Base-by-base conservation (phyloP, 2,888 invertebrate species). In the Netelia melanura region DNA sequence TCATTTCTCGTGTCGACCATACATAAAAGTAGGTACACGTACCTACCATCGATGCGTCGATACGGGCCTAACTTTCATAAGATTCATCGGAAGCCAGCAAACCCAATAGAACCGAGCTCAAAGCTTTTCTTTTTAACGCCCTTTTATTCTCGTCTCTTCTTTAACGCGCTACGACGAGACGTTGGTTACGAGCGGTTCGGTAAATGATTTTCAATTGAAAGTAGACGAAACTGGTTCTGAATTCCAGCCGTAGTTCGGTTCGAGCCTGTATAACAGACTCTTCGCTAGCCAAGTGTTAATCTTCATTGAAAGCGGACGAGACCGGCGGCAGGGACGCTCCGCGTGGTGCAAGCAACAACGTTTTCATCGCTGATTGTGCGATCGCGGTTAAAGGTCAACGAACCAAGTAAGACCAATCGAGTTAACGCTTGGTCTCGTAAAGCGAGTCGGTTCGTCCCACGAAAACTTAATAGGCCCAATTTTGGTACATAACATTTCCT, bases 291-390 rank as follows among this genome's bases (percentile, higher is more conserved):
- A 82, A 85, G 85, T 82, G 82, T 48, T 10, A 62, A 74, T 74
- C 79, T 79, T 79, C 43, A 75, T 82, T 79, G 82, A 79, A 81
- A 81, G 76, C 77, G 72, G 81, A 84, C 81, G 23, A 62, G 75
- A 79, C 82, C 75, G 75, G 82, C 38, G 38, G 6, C 38, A 6
- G 38, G 38, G 38, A 38, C 38, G 38, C 38, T 38, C 1, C 38
- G 38, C 6, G 38, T 38, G 38, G 38, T 38, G 5, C 38, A 38
- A 38, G 6, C 5, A 38, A 0, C 38, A 38, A 79, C 72, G 64
- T 76, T 54, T 17, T 25, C 48, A 21, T 23, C 10, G 21, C 38
- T 64, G 54, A n/a, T 68, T 21, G 25, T 71, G 71, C 48, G 43
- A 61, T 56, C 54, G 14, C 48, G 30, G 43, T 52, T 52, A 70